Percentiles rank a stretch among this genome's conserved stretches.
These are phyloP conservation scores for Luperina nickerlii DNA, from an alignment of 2,888 invertebrate species.

Conservation along the genomic window DNA sequence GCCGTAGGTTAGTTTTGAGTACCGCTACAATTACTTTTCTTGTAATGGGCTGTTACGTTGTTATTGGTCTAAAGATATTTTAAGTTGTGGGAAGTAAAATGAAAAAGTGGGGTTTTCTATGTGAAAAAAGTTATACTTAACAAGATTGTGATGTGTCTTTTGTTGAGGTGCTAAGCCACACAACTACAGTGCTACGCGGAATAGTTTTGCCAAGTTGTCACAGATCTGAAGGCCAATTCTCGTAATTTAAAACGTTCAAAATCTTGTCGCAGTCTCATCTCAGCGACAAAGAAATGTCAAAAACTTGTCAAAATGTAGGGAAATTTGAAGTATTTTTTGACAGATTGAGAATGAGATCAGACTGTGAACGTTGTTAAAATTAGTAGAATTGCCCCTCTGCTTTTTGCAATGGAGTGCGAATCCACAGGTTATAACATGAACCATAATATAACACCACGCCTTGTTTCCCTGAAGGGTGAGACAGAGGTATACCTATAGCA, in stretches of 20 bases:
- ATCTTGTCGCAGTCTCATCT: too few relatives aligned
- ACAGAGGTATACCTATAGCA: background rate
- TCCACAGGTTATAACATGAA: background rate
- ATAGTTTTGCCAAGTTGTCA: background rate
- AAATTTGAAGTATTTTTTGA: too few relatives aligned
- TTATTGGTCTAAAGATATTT: background rate
- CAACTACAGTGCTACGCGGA: conserved; percentile 15
- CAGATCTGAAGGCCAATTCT: too few relatives aligned
- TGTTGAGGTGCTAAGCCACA: background rate
- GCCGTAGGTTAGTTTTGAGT: conserved; percentile 9
- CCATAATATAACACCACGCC: background rate
- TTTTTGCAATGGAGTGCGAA: background rate
- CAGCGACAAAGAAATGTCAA: too few relatives aligned
- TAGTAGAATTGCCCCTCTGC: too few relatives aligned
- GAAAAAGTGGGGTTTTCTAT: background rate
- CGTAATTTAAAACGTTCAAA: too few relatives aligned
- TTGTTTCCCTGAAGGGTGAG: background rate
- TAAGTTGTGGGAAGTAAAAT: background rate
- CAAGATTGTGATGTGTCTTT: background rate
- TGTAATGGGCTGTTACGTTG: conserved; percentile 13
- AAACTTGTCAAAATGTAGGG: too few relatives aligned
- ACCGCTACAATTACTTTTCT: conserved; percentile 20
- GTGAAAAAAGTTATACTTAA: background rate
- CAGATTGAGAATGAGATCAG: too few relatives aligned
- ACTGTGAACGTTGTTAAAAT: too few relatives aligned